Base-by-base conservation (phyloP, 2,113 vertebrate genomes). In the Pontoporia blainvillei region DNA sequence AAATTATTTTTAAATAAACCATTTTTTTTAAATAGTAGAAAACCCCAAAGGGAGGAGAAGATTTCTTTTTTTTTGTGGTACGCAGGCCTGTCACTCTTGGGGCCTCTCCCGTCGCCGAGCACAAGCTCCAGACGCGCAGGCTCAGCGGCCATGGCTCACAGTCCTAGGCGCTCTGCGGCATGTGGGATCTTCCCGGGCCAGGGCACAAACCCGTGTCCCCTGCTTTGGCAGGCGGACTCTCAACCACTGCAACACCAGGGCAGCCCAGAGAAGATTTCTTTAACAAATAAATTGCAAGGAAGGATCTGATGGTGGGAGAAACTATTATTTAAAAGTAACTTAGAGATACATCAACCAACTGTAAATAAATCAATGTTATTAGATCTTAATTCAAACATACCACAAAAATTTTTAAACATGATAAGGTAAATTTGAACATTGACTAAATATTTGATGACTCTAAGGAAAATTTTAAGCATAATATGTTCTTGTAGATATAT, bases 1-100 rank as follows among this genome's bases (percentile, higher is more conserved):
- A 82, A 91, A 76, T 87, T 67, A 81, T 31, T 71, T 81, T 75
- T 67, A 86, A 90, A 41, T 59, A 29, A 62, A 92, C 20, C 14
- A 23, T 9, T 34, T 41, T 79, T 36, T 59, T 18, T 4, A 27
- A 78, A 49, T 34, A 27, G 49, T 69, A 21, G 44, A 84, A 96
- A 78, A 64, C 34, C 15, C 27, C 2, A 54, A 52, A 44, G 12
- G 2, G 31, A 44, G 3, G 54, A n/a, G 12, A 44, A 29, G 46
- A 46, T 46, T 46, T 46, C 46, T 46, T 46, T 46, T 46, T 46
- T 46, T 46, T 46, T 46, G 11, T 0, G 2, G 46, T 49, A 49
- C 3, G 46, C 2, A 0, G 46, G 46, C 46, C 12, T 49, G 12
- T 49, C 46, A 49, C 46, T 49, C 12, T 49, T 49, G 46, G 12